These are phyloP conservation scores for Rhineura floridana DNA, from an alignment of 2,113 vertebrate genomes.

Conservation along the genomic window DNA sequence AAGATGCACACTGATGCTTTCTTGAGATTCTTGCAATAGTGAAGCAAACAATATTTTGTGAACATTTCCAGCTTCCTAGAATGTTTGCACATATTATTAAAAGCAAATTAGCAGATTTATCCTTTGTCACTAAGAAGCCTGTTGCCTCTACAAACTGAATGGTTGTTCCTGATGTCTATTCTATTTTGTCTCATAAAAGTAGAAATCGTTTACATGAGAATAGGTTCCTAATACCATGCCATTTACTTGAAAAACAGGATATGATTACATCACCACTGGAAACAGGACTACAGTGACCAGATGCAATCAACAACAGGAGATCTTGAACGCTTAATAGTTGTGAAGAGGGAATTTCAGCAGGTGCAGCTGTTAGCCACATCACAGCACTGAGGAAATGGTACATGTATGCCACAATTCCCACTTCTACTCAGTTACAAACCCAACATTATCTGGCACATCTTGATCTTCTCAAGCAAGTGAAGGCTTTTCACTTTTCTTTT, in stretches of 20 bases:
- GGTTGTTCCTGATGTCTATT: neutral
- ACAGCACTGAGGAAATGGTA: neutral
- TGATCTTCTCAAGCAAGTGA: neutral
- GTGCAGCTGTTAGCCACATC: neutral
- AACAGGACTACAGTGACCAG: conserved; percentile 19
- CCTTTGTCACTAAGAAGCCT: neutral
- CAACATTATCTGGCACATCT: neutral
- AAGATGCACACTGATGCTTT: rapidly evolving
- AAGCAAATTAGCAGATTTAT: neutral
- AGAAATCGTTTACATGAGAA: conserved; percentile 10
- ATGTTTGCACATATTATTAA: neutral
- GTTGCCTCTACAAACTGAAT: neutral
- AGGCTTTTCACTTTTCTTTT: neutral
- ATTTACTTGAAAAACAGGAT: conserved; percentile 19
- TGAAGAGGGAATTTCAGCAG: conserved; percentile 7
- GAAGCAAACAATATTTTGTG: conserved; percentile 15
- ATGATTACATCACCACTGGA: conserved; percentile 22
- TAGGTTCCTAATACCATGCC: conserved; percentile 7
- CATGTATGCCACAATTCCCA: neutral
- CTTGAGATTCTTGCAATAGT: neutral
- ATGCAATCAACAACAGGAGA: conserved; percentile 7
- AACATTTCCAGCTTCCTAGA: neutral
- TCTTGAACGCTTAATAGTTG: neutral
- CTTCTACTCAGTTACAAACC: neutral
- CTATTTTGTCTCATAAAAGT: neutral